Evolutionary conservation across 2,888 invertebrate genomes (phyloP), one percentile per base, ranked within the genome.

Genomic region (Carcina quercana): DNA sequence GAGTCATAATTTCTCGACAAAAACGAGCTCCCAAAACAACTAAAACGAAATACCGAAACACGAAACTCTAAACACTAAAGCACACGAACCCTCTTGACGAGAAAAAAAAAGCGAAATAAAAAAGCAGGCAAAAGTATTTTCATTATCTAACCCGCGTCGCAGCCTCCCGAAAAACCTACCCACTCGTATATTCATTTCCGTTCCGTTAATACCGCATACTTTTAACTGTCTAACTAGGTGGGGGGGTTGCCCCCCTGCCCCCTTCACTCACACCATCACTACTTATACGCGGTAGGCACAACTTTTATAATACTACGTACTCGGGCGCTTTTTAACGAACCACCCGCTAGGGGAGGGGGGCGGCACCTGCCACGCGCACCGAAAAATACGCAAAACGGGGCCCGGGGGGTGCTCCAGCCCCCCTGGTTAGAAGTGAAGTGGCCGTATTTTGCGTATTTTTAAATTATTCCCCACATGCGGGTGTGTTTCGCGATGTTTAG

Each of bases 271-370:
- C 52, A 51, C 73, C 71, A 47, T 43, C 68, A 82, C 82, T 83
- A 83, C 82, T 83, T 83, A 82, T 72, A 83, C 82, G 78, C 73
- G 70, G 82, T 82, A 82, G 82, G 82, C 82, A 69, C 78, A 82
- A 82, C 80, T 83, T 83, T 83, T 83, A 83, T 83, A 83, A 82
- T 82, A 79, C 79, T 80, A 82, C 79, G 78, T 80, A 80, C 78
- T 76, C 74, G 65, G 78, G 70, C 57, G 82, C 75, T 82, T 83
- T 83, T 83, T 80, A 82, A 80, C 80, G 79, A 82, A 80, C 78
- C 70, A 68, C 70, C 79, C 63, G 38, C 29, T 42, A n/a, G n/a
- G n/a, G n/a, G 24, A 2, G 56, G 75, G 73, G 51, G 73, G 63
- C 45, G 63, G 75, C 78, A 80, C 82, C 82, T 83, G 82, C 79